phyloP scores from a whole-genome alignment of 2,797 vertebrate genomes.

The Triplophysa yarkandensis region DNA sequence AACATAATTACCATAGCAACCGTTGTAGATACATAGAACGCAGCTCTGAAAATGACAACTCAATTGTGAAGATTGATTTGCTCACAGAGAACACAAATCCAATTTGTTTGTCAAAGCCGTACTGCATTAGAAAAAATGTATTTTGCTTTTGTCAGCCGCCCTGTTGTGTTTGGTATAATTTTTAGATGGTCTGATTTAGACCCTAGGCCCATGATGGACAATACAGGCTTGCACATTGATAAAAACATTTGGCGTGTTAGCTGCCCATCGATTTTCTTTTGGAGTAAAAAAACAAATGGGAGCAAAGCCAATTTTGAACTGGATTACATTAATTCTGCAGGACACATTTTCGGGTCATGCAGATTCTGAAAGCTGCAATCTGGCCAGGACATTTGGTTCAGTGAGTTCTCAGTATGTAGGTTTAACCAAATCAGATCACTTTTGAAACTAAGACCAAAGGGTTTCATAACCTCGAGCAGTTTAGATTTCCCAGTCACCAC shows the following conservation, averaged over 20 bases:
- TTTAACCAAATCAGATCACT: not conserved
- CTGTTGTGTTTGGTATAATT: not conserved
- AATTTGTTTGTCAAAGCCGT: not conserved
- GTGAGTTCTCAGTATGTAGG: constrained; percentile 21
- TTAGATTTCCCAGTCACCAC: constrained; percentile 30
- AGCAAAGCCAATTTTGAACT: constrained; percentile 69
- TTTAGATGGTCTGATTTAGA: not conserved
- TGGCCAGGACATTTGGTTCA: constrained; percentile 56
- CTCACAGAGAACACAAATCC: not conserved
- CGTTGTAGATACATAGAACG: not conserved
- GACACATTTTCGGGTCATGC: constrained; percentile 56
- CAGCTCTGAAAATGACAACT: not conserved
- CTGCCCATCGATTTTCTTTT: constrained; percentile 43
- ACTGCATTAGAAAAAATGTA: not conserved
- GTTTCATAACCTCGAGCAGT: constrained; percentile 33
- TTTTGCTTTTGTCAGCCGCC: not conserved
- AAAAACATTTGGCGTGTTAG: constrained; percentile 38
- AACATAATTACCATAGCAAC: constrained; percentile 6
- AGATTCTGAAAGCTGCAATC: constrained; percentile 61
- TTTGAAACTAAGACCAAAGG: not conserved
- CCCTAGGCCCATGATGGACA: not conserved
- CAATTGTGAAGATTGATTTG: not conserved
- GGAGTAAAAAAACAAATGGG: constrained; percentile 57
- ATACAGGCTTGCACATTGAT: not conserved
- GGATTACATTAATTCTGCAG: constrained; percentile 65